Evolutionary conservation across 2,113 vertebrate species (phyloP), one percentile per base, ranked within the genome.

Genomic region (Myiagra hebetior): DNA sequence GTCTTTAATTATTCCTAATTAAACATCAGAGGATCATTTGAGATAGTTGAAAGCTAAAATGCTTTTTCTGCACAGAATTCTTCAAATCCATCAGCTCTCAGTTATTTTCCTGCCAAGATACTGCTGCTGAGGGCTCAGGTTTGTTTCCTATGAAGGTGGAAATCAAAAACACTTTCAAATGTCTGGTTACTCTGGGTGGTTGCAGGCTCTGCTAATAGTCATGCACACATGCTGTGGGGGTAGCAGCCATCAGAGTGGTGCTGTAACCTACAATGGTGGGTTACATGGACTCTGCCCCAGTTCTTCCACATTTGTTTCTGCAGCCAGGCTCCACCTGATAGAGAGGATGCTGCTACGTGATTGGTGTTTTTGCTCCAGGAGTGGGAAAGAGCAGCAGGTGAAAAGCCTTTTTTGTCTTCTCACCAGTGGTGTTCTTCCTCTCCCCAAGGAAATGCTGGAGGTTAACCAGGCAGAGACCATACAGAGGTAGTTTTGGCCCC

Each of bases 1-100:
- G 44, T 95, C 64, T 92, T 95, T 91, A 86, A 92, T 92, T 92
- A 86, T 77, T 93, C 19, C 27, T 86, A 65, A 77, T 89, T 93
- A 93, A 92, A 67, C 30, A 59, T 81, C 44, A 95, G 64, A 91
- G 60, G 22, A 80, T 80, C 17, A 44, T 37, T 82, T 0, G 1
- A 91, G 24, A 65, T 50, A 46, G 31, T 56, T 91, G 72, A 83
- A 92, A 94, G 80, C 28, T 62, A 56, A 73, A 75, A 79, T 56
- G 13, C 13, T 44, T 78, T 87, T 86, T 69, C 30, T 86, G 46
- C 23, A 14, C 20, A 15, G 30, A 83, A 49, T 50, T 86, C 35
- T 75, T 92, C 65, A 74, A 60, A 75, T 90, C 41, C 4, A 6
- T 76, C 55, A 55, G 62, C n/a, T 89, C 17, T 75, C n/a, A 46